Percentiles rank a stretch among this genome's conserved stretches.
phyloP scores from a whole-genome alignment of 2,113 vertebrate genomes.

The Anarhynchus alexandrinus region DNA sequence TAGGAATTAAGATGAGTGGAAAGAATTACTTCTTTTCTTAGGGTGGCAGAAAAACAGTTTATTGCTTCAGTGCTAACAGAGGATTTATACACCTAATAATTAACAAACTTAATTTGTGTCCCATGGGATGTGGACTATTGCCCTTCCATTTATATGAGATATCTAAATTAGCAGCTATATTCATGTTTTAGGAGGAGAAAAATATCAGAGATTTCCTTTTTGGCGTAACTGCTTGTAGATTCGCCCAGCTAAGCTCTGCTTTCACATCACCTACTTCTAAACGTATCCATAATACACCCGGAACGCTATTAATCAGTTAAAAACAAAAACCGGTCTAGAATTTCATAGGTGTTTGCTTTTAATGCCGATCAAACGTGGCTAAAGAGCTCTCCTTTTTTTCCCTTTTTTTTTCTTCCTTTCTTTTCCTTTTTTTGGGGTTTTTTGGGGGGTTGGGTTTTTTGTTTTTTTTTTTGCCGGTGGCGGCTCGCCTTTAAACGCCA shows the following conservation, averaged over 20 bases:
- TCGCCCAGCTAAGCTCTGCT: neutral
- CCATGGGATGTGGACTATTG: neutral
- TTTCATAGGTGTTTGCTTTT: neutral
- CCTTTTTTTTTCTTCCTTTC: accelerated
- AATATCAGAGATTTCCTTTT: neutral
- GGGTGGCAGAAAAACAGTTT: neutral
- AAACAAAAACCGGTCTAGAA: neutral
- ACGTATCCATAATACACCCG: neutral
- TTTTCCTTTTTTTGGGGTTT: too few species aligned
- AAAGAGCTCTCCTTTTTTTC: neutral
- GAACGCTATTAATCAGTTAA: neutral
- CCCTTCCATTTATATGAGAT: neutral
- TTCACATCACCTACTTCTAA: neutral
- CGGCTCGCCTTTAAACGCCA: neutral
- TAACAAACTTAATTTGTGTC: neutral
- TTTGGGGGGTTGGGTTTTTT: too few species aligned
- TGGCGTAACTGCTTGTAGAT: neutral
- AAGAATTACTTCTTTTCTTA: neutral
- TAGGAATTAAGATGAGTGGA: neutral
- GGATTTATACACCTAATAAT: neutral
- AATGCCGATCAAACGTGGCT: neutral
- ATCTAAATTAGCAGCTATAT: neutral
- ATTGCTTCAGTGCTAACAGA: neutral
- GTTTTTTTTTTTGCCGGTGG: too few species aligned
- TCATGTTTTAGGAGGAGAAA: neutral